Evolutionary conservation across 2,113 vertebrate genomes (phyloP).

Genomic region (Zeus faber): DNA sequence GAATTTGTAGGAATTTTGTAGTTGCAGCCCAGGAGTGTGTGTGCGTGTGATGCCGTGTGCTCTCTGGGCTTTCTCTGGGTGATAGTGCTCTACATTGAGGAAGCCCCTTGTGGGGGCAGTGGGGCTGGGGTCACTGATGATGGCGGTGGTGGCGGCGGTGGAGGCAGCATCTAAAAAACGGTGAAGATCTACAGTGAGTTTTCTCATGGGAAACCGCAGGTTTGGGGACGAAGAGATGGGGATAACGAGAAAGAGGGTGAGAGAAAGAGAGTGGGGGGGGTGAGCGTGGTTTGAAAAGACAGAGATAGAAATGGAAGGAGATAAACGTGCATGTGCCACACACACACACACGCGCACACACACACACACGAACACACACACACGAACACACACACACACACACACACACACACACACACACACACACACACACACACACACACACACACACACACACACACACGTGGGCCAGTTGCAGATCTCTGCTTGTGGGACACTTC

Average conservation of each 20-base stretch:
- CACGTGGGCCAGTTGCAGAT: conserved; percentile 56
- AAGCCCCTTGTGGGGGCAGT: too few relatives aligned
- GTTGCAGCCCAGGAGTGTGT: too few relatives aligned
- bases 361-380: not conserved
- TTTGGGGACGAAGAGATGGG: conserved; percentile 20
- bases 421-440: conserved; percentile 6
- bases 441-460: conserved; percentile 6
- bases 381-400: not conserved
- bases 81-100: too few relatives aligned
- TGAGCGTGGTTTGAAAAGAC: not conserved
- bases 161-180: too few relatives aligned
- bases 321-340: not conserved
- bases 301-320: conserved; percentile 3
- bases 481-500: conserved; percentile 59
- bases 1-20: too few relatives aligned
- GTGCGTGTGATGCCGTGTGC: too few relatives aligned
- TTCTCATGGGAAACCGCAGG: too few relatives aligned
- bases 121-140: too few relatives aligned
- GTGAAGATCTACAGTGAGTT: too few relatives aligned
- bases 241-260: conserved; percentile 5
- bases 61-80: too few relatives aligned
- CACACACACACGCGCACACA: conserved; percentile 5
- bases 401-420: conserved; percentile 15
- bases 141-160: too few relatives aligned
- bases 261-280: conserved; percentile 4